These are phyloP conservation scores for Margarornis squamiger DNA, from an alignment of 2,797 vertebrate genomes.

Conservation along the genomic window DNA sequence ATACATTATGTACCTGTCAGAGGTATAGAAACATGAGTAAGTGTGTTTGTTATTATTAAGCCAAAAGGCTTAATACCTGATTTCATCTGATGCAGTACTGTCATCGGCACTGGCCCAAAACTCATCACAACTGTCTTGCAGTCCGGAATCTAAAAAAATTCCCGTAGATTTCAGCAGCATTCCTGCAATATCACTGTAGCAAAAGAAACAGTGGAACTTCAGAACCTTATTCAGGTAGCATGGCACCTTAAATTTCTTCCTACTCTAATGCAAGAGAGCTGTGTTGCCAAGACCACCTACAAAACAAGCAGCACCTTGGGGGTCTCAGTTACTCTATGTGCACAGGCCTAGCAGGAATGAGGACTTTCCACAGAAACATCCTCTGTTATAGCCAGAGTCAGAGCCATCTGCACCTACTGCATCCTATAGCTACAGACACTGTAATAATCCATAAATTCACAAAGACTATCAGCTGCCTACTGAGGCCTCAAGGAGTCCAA, in stretches of 20 bases:
- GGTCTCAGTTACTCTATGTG: background rate
- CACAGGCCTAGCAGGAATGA: background rate
- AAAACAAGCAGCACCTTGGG: background rate
- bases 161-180: constrained; percentile 97
- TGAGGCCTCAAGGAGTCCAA: background rate
- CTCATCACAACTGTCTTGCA: constrained; percentile 91
- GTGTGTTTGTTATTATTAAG: background rate
- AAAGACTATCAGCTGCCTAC: background rate
- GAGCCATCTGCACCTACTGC: background rate
- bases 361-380: background rate
- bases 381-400: background rate
- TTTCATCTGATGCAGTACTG: constrained; percentile 92
- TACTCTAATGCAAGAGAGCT: background rate
- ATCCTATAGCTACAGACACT: background rate
- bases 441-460: background rate
- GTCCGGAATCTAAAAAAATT: constrained; percentile 90
- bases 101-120: constrained; percentile 93
- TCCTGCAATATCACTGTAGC: constrained; percentile 91
- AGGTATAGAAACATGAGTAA: background rate
- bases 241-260: background rate
- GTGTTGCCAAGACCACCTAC: background rate
- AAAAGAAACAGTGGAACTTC: constrained; percentile 10
- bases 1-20: background rate
- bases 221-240: background rate
- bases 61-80: constrained; percentile 79